A percentile compares a stretch with the other conserved stretches of the same genome.
Conservation (phyloP, 1,140 invertebrate genomes). For the Aphelenchoides besseyi region DNA sequence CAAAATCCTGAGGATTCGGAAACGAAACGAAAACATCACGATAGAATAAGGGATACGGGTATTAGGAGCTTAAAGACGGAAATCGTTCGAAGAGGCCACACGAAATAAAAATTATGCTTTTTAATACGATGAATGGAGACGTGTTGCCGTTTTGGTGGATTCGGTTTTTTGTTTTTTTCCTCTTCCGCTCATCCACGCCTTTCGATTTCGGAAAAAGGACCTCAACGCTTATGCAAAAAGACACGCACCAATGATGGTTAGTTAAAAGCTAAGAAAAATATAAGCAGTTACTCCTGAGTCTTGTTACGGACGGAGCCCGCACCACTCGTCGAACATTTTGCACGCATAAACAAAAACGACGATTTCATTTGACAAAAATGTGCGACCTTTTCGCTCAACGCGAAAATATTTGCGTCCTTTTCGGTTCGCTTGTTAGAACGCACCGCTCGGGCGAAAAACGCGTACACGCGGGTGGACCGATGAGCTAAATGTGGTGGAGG, state of each 20-base stretch:
- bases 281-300: neutral
- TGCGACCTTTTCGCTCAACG: too few species aligned
- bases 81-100: neutral
- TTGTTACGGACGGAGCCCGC: too few species aligned
- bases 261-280: neutral
- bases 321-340: neutral
- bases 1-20: neutral
- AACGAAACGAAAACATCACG: too few species aligned
- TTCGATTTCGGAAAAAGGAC: neutral
- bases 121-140: neutral
- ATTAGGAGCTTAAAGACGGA: too few species aligned
- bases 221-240: too few species aligned
- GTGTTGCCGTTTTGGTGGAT: too few species aligned
- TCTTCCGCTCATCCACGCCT: neutral
- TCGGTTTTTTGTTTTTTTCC: neutral
- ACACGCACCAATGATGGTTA: neutral
- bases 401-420: too few species aligned
- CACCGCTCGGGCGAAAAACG: neutral
- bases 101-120: neutral
- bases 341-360: too few species aligned
- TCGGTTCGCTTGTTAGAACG: too few species aligned
- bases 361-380: too few species aligned
- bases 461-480: neutral
- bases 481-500: neutral
- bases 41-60: too few species aligned